Evolutionary conservation across 2,888 invertebrate species (phyloP).

Genomic region (Theristus sp.): DNA sequence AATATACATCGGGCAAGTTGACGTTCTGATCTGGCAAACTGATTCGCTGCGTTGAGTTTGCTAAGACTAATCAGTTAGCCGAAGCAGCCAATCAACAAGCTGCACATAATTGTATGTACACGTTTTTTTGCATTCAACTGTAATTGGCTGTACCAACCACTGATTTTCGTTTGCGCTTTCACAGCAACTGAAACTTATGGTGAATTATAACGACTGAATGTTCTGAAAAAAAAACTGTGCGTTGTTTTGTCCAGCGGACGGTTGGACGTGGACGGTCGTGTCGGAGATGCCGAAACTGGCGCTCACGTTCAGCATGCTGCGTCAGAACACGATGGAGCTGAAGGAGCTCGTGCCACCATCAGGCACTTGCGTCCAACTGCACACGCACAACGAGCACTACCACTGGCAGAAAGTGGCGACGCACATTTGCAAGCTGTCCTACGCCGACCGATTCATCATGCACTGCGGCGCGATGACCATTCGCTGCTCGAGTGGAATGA

Average conservation of each 20-base stretch:
- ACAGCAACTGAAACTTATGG: too few relatives aligned
- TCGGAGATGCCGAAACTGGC: not conserved
- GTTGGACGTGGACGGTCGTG: too few relatives aligned
- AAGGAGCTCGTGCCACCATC: not conserved
- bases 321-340: not conserved
- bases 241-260: too few relatives aligned
- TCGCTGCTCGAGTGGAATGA: not conserved
- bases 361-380: not conserved
- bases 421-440: not conserved
- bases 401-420: not conserved
- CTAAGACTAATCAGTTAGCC: not conserved
- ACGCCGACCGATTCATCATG: not conserved
- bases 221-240: too few relatives aligned
- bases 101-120: too few relatives aligned
- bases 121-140: too few relatives aligned
- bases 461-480: not conserved
- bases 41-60: not conserved
- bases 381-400: not conserved
- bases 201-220: too few relatives aligned
- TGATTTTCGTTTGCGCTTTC: too few relatives aligned
- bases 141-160: too few relatives aligned
- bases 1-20: too few relatives aligned
- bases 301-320: not conserved
- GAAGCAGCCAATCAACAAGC: too few relatives aligned
- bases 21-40: too few relatives aligned